These are phyloP conservation scores for Pseudoips prasinana DNA, from an alignment of 2,888 invertebrate species.

Conservation along the genomic window DNA sequence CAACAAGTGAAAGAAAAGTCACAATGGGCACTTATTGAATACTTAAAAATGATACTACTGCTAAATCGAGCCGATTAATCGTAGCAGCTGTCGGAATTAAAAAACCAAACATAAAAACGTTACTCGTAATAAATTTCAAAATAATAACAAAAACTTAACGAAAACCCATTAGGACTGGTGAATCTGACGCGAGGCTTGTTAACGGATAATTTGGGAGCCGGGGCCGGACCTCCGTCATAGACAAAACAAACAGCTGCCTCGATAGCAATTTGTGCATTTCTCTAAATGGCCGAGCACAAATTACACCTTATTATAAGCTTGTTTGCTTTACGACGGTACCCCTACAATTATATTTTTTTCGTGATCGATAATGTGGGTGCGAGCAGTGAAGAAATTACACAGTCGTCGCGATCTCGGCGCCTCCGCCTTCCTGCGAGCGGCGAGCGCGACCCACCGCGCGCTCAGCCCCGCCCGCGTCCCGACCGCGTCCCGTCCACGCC, in stretches of 20 bases:
- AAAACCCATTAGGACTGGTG: conserved; percentile 82
- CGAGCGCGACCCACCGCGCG: conserved; percentile 30
- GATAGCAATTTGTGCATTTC: conserved; percentile 78
- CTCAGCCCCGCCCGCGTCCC: conserved; percentile 10
- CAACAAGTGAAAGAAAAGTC: too few relatives aligned
- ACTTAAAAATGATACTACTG: too few relatives aligned
- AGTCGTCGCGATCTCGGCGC: conserved; percentile 68
- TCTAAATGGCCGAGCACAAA: conserved; percentile 81
- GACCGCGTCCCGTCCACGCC: conserved; percentile 7
- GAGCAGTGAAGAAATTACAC: conserved; percentile 79
- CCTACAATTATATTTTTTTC: conserved; percentile 80
- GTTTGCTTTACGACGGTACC: conserved; percentile 81
- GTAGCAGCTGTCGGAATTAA: conserved; percentile 67
- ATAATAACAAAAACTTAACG: conserved; percentile 77
- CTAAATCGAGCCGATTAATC: conserved; percentile 52
- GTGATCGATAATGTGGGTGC: conserved; percentile 76
- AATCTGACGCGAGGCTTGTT: conserved; percentile 82
- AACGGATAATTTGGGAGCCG: conserved; percentile 75
- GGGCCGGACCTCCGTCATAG: conserved; percentile 79
- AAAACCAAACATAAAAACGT: conserved; percentile 64
- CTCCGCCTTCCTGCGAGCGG: conserved; percentile 58
- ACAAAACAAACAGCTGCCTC: conserved; percentile 81
- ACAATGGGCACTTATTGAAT: too few relatives aligned
- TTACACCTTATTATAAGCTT: conserved; percentile 82
- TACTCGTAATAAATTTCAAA: conserved; percentile 75